These are phyloP conservation scores for Callorhinus ursinus DNA, from an alignment of 2,113 vertebrate genomes.

Conservation along the genomic window DNA sequence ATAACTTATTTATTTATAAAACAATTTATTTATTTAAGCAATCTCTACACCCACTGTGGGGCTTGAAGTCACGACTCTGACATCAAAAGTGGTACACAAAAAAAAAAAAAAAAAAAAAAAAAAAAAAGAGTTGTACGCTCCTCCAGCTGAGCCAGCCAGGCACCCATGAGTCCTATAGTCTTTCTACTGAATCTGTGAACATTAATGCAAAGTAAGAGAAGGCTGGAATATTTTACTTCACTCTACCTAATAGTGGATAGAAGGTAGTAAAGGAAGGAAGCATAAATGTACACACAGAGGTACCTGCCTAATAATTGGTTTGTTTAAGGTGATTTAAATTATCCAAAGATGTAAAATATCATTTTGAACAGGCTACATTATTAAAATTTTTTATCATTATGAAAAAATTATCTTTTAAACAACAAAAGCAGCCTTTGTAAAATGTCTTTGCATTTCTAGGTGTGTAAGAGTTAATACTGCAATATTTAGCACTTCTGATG, in stretches of 20 bases:
- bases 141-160: not conserved
- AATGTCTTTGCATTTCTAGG: not conserved
- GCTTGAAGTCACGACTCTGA: not conserved
- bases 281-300: not conserved
- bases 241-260: not conserved
- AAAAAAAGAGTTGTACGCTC: too few relatives aligned
- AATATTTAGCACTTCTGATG: slow-evolving; percentile 13
- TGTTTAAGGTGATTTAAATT: not conserved
- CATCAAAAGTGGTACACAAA: too few relatives aligned
- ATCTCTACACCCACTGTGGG: not conserved
- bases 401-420: slow-evolving; percentile 11
- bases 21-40: not conserved
- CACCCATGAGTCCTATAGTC: not conserved
- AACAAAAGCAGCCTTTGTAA: slow-evolving; percentile 12
- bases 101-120: too few relatives aligned
- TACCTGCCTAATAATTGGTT: not conserved
- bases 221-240: not conserved
- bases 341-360: not conserved
- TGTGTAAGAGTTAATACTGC: not conserved
- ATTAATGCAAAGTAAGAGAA: slow-evolving; percentile 29
- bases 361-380: not conserved
- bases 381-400: not conserved
- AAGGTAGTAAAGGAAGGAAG: not conserved
- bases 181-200: not conserved
- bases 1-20: too few relatives aligned